Evolutionary conservation across 2,888 invertebrate genomes (phyloP), one percentile per base, ranked within the genome.

Genomic region (Oasisia sp.): DNA sequence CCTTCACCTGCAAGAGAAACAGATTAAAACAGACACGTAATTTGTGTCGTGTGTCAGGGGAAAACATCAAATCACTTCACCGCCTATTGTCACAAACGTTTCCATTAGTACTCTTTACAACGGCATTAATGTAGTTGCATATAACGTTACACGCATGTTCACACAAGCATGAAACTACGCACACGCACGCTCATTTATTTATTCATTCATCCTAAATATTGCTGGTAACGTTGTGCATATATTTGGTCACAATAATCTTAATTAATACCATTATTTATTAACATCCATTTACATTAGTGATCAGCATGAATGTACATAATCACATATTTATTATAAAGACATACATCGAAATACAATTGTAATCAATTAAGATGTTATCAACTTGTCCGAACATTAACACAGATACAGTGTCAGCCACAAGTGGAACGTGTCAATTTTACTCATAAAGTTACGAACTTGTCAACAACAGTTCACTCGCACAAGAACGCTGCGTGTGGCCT

Each of bases 1-100:
- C 56, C 14, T n/a, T 38, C 98, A 95, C 98, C 98, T 94, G 74
- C 4, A 19, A n/a, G 2, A 74, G 27, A 74, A 27, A 74, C 74
- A 74, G 7, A 7, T 7, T 4, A n/a, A 74, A 74, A 14, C 74
- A 74, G 5, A 27, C 19, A 74, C 19, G 3, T 74, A 27, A 74
- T 3, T 74, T 2, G 3, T 74, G n/a, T 74, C 27, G 4, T 74
- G 19, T 74, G 27, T n/a, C 19, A 74, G 0, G 27, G 14, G 3
- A 74, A n/a, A 74, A 74, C 50, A 12, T 50, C 74, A 74, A 74
- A 27, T 7, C 74, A 74, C 2, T 74, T 74, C 74, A 74, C n/a
- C 7, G 27, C 74, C 3, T 19, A 74, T 74, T 27, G 74, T 27
- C 27, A 27, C 14, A 74, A 74, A 27, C 27, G 74, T 74, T 7